Evolutionary conservation across 2,797 vertebrate species (phyloP).

Genomic region (Eidolon dupreanum): DNA sequence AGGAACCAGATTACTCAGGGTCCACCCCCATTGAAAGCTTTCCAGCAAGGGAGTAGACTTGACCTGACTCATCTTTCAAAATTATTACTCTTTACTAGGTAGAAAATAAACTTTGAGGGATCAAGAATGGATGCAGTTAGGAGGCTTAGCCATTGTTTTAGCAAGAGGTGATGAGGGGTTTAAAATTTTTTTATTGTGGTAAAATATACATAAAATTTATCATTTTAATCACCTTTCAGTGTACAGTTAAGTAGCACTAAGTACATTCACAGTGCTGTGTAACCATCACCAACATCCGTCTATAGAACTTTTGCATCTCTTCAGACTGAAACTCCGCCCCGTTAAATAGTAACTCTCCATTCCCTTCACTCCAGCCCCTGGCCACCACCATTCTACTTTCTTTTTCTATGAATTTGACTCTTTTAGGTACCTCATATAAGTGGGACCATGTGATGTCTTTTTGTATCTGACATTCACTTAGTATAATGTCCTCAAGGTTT

Average conservation of each 20-base stretch:
- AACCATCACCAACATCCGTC: neutral
- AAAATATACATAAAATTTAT: neutral
- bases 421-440: neutral
- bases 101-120: neutral
- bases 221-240: neutral
- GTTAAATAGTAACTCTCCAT: neutral
- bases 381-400: neutral
- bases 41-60: accelerated
- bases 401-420: neutral
- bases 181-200: neutral
- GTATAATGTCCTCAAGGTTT: neutral
- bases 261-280: neutral
- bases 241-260: neutral
- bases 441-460: neutral
- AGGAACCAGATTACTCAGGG: neutral
- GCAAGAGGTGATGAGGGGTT: neutral
- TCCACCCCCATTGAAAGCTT: neutral
- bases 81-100: neutral
- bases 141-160: neutral
- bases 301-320: neutral
- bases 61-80: neutral
- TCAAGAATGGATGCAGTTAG: neutral
- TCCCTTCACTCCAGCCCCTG: neutral
- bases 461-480: neutral
- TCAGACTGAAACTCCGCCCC: neutral